Evolutionary conservation across 2,888 invertebrate genomes (phyloP).

Genomic region (Odontomyia ornata): DNA sequence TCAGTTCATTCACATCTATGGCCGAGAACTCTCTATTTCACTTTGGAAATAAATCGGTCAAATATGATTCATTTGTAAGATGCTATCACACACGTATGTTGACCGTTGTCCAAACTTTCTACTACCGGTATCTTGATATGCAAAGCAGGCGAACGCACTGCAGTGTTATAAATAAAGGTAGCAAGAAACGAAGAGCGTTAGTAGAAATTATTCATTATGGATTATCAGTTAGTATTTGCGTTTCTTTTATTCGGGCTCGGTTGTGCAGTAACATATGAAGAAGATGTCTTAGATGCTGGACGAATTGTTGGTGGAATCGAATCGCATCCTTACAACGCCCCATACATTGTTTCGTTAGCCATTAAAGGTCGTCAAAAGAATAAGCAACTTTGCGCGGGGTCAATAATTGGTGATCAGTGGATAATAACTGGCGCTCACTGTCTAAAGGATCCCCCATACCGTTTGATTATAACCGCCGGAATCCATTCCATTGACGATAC

Average conservation of each 20-base stretch:
- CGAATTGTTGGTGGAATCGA: constrained; percentile 49
- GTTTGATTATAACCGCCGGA: constrained; percentile 44
- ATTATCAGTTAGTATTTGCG: not conserved
- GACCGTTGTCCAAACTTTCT: constrained; percentile 11
- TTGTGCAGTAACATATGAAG: not conserved
- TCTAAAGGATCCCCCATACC: constrained; percentile 38
- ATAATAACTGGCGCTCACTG: constrained; percentile 51
- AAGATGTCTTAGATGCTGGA: not conserved
- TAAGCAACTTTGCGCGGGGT: constrained; percentile 48
- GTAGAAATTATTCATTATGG: not conserved
- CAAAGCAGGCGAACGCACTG: not conserved
- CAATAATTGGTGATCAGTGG: constrained; percentile 47
- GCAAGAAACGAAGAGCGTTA: not conserved
- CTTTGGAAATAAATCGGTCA: too few species aligned
- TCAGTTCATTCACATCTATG: too few species aligned
- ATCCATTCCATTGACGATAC: constrained; percentile 40
- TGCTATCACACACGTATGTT: not conserved
- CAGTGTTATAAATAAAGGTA: constrained; percentile 14
- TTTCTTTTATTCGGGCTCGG: not conserved
- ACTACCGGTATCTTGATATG: not conserved
- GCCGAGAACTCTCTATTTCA: too few species aligned
- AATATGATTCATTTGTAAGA: not conserved
- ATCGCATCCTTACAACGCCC: constrained; percentile 44
- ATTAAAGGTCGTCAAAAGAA: constrained; percentile 18
- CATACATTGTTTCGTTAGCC: constrained; percentile 45